Evolutionary conservation across 2,797 vertebrate species (phyloP).

Genomic region (Sardinella longiceps): DNA sequence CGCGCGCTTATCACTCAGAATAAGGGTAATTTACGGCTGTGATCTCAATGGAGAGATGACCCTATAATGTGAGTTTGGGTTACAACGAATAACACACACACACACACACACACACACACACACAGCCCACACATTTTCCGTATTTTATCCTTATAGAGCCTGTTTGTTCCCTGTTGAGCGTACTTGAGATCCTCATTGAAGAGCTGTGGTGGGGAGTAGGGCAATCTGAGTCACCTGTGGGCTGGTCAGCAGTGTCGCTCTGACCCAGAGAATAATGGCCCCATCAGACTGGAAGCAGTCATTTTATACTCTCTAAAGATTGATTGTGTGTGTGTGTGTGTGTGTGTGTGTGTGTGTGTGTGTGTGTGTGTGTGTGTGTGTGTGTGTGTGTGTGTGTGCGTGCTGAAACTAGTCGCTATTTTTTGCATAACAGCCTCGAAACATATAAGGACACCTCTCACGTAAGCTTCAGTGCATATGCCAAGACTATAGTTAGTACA

Average conservation of each 20-base stretch:
- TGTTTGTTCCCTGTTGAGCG: no score
- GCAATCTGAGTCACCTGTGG: not conserved
- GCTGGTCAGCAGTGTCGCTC: not conserved
- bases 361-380: no score
- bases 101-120: constrained; percentile 7
- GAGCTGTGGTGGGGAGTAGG: not conserved
- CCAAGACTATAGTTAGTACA: not conserved
- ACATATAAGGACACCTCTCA: not conserved
- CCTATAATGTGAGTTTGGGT: not conserved
- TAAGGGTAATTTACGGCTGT: not conserved
- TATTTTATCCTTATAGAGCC: not conserved
- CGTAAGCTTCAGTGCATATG: not conserved
- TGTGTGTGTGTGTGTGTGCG: no score
- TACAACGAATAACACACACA: not conserved
- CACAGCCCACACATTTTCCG: not conserved
- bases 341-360: no score
- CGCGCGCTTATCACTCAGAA: not conserved
- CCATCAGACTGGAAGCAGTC: not conserved
- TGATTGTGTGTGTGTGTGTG: not conserved
- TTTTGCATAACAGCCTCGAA: not conserved
- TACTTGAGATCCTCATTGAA: not conserved
- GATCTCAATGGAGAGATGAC: not conserved
- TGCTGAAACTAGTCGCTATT: not conserved
- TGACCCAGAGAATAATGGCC: constrained; percentile 10
- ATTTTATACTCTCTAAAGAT: not conserved